Percentiles rank a stretch among this genome's conserved stretches.
Conservation (phyloP, 1,140 invertebrate species). For the Cotesia typhae region DNA sequence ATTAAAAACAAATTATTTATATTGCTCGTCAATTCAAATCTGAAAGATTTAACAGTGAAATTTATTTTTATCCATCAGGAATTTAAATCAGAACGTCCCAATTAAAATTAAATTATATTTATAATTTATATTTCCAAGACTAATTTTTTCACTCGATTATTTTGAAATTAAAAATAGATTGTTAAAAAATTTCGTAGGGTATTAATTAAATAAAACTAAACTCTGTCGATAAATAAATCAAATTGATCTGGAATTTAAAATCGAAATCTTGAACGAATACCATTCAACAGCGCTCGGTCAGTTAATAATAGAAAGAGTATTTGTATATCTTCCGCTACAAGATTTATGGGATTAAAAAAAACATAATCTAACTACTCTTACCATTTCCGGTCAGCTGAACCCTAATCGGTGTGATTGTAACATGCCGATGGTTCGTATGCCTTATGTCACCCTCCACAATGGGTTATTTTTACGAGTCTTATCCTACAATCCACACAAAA, state of each 20-base stretch:
- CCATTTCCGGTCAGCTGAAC: constrained; percentile 50
- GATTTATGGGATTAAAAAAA: background rate
- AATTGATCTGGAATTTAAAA: background rate
- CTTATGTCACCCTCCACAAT: constrained; percentile 56
- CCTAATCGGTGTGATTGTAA: constrained; percentile 47
- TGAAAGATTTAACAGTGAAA: no score
- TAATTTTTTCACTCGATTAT: no score
- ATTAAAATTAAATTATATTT: no score
- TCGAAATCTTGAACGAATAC: background rate
- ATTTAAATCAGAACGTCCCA: no score
- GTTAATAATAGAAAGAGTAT: background rate
- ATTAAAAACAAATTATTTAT: no score
- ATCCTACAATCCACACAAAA: constrained; percentile 15
- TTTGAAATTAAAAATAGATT: no score
- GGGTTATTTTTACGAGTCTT: constrained; percentile 10
- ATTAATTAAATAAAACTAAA: no score
- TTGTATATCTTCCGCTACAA: background rate
- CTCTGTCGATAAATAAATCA: background rate
- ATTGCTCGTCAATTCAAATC: no score
- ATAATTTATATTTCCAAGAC: no score
- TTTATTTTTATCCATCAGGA: no score
- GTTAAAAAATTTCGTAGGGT: no score
- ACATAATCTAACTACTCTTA: constrained; percentile 37
- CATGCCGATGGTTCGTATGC: constrained; percentile 55
- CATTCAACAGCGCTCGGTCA: no score